These are phyloP conservation scores for Drosophila repletoides DNA, from an alignment of 1,140 invertebrate species.

Conservation along the genomic window DNA sequence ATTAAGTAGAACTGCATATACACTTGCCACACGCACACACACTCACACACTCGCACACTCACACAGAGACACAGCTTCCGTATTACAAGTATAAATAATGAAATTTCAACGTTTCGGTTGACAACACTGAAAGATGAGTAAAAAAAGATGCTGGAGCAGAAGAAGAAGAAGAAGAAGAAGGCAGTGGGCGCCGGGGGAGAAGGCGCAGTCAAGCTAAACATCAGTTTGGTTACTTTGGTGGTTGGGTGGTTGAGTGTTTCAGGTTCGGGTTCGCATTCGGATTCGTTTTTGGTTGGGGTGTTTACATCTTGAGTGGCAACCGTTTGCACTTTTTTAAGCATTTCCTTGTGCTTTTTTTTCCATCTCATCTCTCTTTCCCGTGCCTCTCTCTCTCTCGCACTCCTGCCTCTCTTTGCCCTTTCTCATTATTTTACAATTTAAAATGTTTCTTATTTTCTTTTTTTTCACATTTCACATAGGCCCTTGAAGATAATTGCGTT, in stretches of 20 bases:
- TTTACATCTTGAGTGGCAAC: slow-evolving; percentile 57
- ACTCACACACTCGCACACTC: slow-evolving; percentile 15
- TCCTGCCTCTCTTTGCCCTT: not conserved
- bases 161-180: not conserved
- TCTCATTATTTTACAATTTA: slow-evolving; percentile 7
- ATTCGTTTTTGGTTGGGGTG: not conserved
- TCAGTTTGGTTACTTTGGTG: slow-evolving; percentile 6
- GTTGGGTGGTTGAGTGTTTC: not conserved
- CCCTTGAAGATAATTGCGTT: slow-evolving; percentile 76
- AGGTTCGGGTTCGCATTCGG: no score
- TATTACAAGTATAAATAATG: slow-evolving; percentile 77
- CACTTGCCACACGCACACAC: slow-evolving; percentile 29
- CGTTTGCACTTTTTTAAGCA: slow-evolving; percentile 55
- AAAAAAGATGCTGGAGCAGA: not conserved
- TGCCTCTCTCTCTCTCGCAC: not conserved
- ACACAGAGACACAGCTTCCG: slow-evolving; percentile 53
- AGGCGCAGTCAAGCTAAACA: slow-evolving; percentile 26
- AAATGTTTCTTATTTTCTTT: slow-evolving; percentile 39
- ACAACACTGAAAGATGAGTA: slow-evolving; percentile 45
- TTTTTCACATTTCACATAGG: slow-evolving; percentile 65
- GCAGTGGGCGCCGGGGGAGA: not conserved
- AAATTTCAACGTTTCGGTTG: slow-evolving; percentile 66
- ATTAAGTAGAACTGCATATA: slow-evolving; percentile 53
- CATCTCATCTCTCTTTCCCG: not conserved
- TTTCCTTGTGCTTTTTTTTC: slow-evolving; percentile 18